Conservation (phyloP, 2,113 vertebrate species). For the Pontoporia blainvillei region DNA sequence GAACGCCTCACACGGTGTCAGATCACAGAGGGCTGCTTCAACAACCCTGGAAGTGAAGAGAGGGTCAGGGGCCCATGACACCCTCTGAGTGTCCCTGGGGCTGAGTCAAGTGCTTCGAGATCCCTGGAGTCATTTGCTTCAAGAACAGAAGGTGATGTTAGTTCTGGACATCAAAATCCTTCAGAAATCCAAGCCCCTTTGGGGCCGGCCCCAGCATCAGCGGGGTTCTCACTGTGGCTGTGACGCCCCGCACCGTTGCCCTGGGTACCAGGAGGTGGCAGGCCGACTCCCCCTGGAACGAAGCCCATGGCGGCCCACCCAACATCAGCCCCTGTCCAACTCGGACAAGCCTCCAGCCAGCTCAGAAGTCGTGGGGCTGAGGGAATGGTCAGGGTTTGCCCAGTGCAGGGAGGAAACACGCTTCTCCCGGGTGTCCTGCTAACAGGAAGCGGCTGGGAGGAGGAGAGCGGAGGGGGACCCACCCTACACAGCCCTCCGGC, state of each 20-base stretch:
- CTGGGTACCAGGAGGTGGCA: not conserved
- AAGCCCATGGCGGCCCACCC: not conserved
- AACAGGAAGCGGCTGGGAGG: slow-evolving; percentile 40
- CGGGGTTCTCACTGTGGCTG: fast-evolving
- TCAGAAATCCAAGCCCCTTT: not conserved
- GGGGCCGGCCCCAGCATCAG: not conserved
- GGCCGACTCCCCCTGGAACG: not conserved
- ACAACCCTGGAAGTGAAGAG: not conserved
- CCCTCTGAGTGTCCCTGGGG: not conserved
- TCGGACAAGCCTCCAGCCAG: not conserved
- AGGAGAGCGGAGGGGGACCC: not conserved
- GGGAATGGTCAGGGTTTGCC: not conserved
- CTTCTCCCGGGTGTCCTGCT: not conserved
- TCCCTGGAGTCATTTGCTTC: not conserved
- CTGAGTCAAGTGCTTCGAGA: not conserved
- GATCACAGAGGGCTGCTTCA: too few species aligned
- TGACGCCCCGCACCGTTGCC: not conserved
- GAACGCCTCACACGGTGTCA: not conserved
- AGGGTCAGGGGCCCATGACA: not conserved
- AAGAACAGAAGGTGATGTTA: not conserved
- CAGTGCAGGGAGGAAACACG: not conserved
- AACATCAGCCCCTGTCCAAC: not conserved
- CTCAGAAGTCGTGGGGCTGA: not conserved
- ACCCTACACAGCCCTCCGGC: not conserved
- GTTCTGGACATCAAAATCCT: not conserved